Percentiles rank a stretch among this genome's conserved stretches.
Conservation (phyloP, 2,797 vertebrate genomes). For the Neostethus bicornis region DNA sequence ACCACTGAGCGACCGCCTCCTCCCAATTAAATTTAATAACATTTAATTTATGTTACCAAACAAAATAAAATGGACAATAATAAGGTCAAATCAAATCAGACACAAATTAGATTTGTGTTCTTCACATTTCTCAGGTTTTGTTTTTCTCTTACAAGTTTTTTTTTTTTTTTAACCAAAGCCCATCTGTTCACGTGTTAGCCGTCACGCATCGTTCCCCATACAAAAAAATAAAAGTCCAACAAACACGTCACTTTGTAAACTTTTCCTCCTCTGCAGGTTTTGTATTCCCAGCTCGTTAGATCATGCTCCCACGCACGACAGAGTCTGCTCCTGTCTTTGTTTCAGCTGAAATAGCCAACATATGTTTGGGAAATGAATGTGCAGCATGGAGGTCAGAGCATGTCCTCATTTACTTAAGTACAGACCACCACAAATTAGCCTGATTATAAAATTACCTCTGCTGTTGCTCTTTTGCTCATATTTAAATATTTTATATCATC, state of each 20-base stretch:
- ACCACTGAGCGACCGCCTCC: too few relatives aligned
- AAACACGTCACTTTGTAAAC: conserved; percentile 71
- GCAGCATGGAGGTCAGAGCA: conserved; percentile 68
- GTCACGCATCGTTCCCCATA: conserved; percentile 30
- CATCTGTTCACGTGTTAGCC: too few relatives aligned
- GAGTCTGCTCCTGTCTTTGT: conserved; percentile 66
- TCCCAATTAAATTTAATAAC: too few relatives aligned
- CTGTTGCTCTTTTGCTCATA: conserved; percentile 48
- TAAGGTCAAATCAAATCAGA: too few relatives aligned
- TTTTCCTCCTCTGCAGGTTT: conserved; percentile 52
- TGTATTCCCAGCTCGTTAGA: conserved; percentile 73
- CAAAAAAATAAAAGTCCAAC: conserved; percentile 60
- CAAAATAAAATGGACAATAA: too few relatives aligned
- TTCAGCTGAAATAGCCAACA: conserved; percentile 80
- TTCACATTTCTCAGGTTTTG: too few relatives aligned
- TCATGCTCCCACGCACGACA: conserved; percentile 67
- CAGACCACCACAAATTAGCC: conserved; percentile 53
- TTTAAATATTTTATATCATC: conserved; percentile 70
- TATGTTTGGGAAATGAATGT: conserved; percentile 78
- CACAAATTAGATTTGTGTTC: too few relatives aligned
- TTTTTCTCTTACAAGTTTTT: too few relatives aligned
- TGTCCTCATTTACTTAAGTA: conserved; percentile 66
- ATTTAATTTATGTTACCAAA: too few relatives aligned
- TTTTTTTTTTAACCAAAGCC: too few relatives aligned
- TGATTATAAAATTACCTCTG: conserved; percentile 64